Conservation (phyloP, 2,888 invertebrate species). For the Scrobipalpa atriplicella region DNA sequence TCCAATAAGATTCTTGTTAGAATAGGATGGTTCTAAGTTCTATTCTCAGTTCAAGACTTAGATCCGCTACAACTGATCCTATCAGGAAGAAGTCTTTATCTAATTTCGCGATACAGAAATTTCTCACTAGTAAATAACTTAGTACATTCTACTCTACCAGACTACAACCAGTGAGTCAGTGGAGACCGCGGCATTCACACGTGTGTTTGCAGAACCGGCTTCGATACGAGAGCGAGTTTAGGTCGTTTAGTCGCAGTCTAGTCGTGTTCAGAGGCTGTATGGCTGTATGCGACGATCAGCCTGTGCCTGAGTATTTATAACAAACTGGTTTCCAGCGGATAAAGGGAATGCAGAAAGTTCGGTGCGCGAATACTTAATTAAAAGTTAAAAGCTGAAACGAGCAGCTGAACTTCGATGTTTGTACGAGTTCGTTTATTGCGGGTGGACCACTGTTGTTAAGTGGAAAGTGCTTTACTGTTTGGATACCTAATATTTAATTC, state of each 20-base stretch:
- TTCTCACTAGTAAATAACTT: conserved; percentile 8
- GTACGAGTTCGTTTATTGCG: not conserved
- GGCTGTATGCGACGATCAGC: not conserved
- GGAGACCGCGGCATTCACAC: not conserved
- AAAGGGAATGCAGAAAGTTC: conserved; percentile 6
- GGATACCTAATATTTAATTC: not conserved
- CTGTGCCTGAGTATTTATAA: conserved; percentile 13
- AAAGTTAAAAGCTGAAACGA: not conserved
- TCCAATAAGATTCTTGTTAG: not conserved
- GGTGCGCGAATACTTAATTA: conserved; percentile 14
- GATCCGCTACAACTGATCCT: not conserved
- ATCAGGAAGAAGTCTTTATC: conserved; percentile 7
- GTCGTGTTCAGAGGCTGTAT: conserved; percentile 10
- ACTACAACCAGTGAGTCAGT: conserved; percentile 2
- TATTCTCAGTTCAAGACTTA: not conserved
- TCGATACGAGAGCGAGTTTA: conserved; percentile 7
- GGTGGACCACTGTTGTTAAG: not conserved
- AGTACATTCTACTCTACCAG: not conserved
- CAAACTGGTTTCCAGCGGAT: conserved; percentile 7
- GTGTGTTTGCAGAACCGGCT: conserved; percentile 4
- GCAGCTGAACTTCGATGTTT: conserved; percentile 1
- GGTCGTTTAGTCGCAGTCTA: conserved; percentile 7
- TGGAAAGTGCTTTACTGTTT: not conserved
- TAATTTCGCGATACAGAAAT: not conserved
- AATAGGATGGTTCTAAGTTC: not conserved